phyloP scores from a whole-genome alignment of 2,113 vertebrate species.

The Scortum barcoo region DNA sequence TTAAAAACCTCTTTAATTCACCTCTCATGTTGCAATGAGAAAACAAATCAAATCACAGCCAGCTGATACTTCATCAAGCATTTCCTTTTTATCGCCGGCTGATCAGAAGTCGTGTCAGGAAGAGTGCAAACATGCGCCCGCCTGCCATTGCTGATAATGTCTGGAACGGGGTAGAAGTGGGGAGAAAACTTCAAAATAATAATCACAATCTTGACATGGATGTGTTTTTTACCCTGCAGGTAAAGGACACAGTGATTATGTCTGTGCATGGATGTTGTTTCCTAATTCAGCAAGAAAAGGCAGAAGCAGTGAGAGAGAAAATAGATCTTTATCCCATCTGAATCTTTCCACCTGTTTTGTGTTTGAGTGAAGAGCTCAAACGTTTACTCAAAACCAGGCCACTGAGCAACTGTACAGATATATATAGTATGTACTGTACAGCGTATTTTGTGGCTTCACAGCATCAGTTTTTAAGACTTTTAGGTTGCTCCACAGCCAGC shows the following conservation, averaged over 20 bases:
- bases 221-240: conserved; percentile 34
- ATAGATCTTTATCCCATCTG: conserved; percentile 21
- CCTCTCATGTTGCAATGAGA: conserved; percentile 11
- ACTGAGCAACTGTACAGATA: conserved; percentile 41
- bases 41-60: conserved; percentile 44
- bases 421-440: not conserved
- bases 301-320: not conserved
- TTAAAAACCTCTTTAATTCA: conserved; percentile 33
- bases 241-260: conserved; percentile 9
- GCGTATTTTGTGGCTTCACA: conserved; percentile 1
- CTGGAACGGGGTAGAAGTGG: not conserved
- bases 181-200: conserved; percentile 21
- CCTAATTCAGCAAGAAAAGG: conserved; percentile 11
- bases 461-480: conserved; percentile 38
- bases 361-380: conserved; percentile 9
- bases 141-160: conserved; percentile 30
- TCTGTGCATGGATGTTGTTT: conserved; percentile 23
- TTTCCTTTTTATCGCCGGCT: conserved; percentile 12
- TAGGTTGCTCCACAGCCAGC: conserved; percentile 27
- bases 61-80: conserved; percentile 24
- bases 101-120: conserved; percentile 17
- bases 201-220: conserved; percentile 8
- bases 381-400: not conserved
- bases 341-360: conserved; percentile 47
- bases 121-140: conserved; percentile 1